Conservation (phyloP, 2,888 invertebrate species). For the Morpho deidamia region DNA sequence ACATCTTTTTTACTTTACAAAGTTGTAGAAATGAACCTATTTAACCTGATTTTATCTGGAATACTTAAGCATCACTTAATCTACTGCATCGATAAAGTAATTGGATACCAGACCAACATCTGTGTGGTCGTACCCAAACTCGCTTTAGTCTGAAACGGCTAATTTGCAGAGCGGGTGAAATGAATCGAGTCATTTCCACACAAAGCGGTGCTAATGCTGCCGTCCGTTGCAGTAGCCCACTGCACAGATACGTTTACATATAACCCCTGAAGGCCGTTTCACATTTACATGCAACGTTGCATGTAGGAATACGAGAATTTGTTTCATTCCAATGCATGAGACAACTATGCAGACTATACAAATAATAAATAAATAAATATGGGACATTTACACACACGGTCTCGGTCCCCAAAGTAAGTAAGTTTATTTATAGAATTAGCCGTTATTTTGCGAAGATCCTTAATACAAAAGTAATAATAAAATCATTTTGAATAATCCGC, state of each 20-base stretch:
- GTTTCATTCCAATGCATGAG: not conserved
- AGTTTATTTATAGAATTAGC: too few species aligned
- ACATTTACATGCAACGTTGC: not conserved
- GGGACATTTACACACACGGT: too few species aligned
- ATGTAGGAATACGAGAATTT: not conserved
- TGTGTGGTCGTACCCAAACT: constrained; percentile 35
- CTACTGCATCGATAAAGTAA: constrained; percentile 1
- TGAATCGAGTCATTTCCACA: constrained; percentile 64
- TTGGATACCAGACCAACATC: constrained; percentile 31
- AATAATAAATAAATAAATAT: too few species aligned
- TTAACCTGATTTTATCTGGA: not conserved
- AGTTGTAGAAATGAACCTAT: too few species aligned
- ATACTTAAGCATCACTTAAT: not conserved
- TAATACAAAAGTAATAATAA: too few species aligned
- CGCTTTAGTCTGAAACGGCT: constrained; percentile 45
- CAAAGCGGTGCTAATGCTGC: constrained; percentile 67
- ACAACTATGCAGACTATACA: too few species aligned
- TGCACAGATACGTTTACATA: constrained; percentile 69
- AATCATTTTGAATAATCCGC: too few species aligned
- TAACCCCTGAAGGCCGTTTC: constrained; percentile 33
- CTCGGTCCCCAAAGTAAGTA: too few species aligned
- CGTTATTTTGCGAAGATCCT: too few species aligned
- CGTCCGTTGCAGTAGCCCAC: constrained; percentile 52
- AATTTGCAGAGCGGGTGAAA: constrained; percentile 65
- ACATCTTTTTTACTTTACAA: too few species aligned